Base-by-base conservation (phyloP, 2,888 invertebrate genomes). In the Agapostemon virescens region DNA sequence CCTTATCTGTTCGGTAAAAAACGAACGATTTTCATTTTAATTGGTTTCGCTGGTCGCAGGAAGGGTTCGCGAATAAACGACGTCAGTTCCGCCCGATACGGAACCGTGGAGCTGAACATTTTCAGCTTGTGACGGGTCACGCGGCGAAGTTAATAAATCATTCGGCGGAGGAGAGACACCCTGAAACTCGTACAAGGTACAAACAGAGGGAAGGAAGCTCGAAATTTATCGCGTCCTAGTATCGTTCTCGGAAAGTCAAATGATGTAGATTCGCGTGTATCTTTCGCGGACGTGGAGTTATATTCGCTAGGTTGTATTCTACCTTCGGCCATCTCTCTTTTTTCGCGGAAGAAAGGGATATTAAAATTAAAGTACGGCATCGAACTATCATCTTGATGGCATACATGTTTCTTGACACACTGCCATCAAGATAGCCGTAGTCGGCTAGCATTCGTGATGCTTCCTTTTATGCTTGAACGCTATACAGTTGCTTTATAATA, bases 141-240 rank as follows among this genome's bases (percentile, higher is more conserved):
- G 69, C 38, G 63, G 49, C 55, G 33, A 67, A 49, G 71, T 79
- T 84, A 85, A 84, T 84, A 85, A 82, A 84, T 85, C 77, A 79
- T 79, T 74, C 55, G 68, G 55, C 9, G 36, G 63, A 52, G 52
- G 30, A 63, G 69, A n/a, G 73, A 74, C 74, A 70, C 61, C 67
- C 38, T 42, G 58, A 69, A 74, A 69, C 45, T 49, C 55, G 20
- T 11, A 20, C 40, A 42, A n/a, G 73, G 52, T 61, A 66, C 38
- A 55, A 55, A 69, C 64, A 36, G 36, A 74, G 45, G 61, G 66
- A 58, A 73, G 67, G 36, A 71, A 68, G 23, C 64, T 30, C 30
- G 33, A 20, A 78, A 79, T 77, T 79, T 72, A 77, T 77, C 52
- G 63, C 63, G 26, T 72, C 26, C 38, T 33, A 49, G 23, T 49